Evolutionary conservation across 2,888 invertebrate species (phyloP).

Genomic region (Callimorpha dominula): DNA sequence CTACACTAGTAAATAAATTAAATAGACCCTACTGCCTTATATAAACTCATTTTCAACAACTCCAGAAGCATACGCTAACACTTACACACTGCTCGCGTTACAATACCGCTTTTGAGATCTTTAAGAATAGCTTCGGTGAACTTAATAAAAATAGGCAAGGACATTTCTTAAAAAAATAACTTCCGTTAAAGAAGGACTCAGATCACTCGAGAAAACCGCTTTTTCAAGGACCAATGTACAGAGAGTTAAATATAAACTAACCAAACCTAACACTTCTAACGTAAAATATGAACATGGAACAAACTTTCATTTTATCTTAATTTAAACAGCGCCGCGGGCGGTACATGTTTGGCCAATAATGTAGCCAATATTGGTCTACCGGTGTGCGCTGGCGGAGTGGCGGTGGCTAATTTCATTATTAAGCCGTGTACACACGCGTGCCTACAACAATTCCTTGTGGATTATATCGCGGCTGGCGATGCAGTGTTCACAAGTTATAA

Average conservation of each 20-base stretch:
- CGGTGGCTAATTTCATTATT: constrained; percentile 72
- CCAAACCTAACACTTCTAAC: neutral
- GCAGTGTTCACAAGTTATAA: constrained; percentile 14
- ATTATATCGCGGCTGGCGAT: constrained; percentile 49
- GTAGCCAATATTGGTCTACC: constrained; percentile 43
- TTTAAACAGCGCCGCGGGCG: constrained; percentile 39
- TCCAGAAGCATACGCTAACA: no score
- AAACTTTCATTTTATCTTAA: constrained; percentile 34
- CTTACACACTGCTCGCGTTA: no score
- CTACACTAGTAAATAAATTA: no score
- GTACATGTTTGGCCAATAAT: constrained; percentile 39
- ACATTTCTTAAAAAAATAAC: no score
- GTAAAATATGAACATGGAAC: constrained; percentile 10
- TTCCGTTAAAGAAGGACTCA: no score
- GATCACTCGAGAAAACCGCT: no score
- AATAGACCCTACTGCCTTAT: no score
- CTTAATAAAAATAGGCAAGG: no score
- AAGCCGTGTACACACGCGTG: constrained; percentile 64
- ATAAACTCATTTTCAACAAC: no score
- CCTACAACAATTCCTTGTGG: constrained; percentile 64
- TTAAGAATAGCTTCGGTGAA: no score
- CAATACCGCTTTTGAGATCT: no score
- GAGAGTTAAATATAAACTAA: neutral
- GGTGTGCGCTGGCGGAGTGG: constrained; percentile 24
- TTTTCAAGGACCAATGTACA: neutral